These are phyloP conservation scores for Enoplosus armatus DNA, from an alignment of 2,797 vertebrate genomes.

Conservation along the genomic window DNA sequence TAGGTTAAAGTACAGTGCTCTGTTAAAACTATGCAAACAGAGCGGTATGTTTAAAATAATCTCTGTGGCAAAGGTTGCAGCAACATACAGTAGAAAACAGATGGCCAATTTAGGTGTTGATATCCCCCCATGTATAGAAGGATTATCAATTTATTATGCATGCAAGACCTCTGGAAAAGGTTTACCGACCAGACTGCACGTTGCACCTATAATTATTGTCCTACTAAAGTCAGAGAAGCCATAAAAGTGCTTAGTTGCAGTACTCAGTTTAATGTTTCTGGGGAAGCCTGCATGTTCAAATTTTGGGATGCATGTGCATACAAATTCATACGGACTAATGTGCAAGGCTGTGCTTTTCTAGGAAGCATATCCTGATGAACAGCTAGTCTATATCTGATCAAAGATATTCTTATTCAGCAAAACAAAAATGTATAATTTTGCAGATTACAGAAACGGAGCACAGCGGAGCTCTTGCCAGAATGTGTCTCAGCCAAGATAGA, in stretches of 20 bases:
- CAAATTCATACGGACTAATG: constrained; percentile 57
- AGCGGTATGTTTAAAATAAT: constrained; percentile 2
- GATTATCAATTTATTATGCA: constrained; percentile 45
- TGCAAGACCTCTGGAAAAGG: constrained; percentile 35
- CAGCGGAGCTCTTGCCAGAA: constrained; percentile 61
- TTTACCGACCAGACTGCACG: constrained; percentile 41
- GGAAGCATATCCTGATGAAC: constrained; percentile 67
- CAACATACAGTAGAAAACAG: constrained; percentile 16
- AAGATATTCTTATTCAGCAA: constrained; percentile 82
- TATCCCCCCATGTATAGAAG: constrained; percentile 22
- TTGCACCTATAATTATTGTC: constrained; percentile 55
- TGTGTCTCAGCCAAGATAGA: constrained; percentile 65
- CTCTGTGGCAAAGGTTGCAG: constrained; percentile 23
- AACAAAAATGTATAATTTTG: constrained; percentile 79
- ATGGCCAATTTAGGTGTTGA: constrained; percentile 36
- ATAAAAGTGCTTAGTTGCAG: constrained; percentile 71
- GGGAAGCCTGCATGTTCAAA: constrained; percentile 40
- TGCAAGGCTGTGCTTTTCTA: constrained; percentile 59
- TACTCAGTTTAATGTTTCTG: constrained; percentile 30
- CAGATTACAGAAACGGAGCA: constrained; percentile 72
- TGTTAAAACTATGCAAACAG: neutral
- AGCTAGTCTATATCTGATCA: constrained; percentile 78
- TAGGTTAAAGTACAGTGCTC: neutral
- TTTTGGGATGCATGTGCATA: constrained; percentile 44
- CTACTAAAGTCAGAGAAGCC: constrained; percentile 50